phyloP scores from a whole-genome alignment of 2,113 vertebrate genomes.

The Trematocara marginatum region DNA sequence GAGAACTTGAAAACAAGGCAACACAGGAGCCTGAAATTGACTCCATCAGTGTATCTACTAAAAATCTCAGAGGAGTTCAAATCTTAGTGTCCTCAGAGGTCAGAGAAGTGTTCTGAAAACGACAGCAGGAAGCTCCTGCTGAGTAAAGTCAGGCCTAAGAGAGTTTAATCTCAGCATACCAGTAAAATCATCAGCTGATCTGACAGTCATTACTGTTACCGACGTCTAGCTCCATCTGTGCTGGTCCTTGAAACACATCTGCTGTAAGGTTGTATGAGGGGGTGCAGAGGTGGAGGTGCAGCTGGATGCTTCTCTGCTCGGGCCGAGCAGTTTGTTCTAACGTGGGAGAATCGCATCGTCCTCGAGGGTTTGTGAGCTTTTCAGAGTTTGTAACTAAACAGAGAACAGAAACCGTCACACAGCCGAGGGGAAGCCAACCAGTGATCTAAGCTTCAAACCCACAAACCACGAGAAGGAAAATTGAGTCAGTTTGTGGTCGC shows the following conservation, averaged over 20 bases:
- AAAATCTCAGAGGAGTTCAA: neutral
- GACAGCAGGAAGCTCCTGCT: neutral
- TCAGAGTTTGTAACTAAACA: neutral
- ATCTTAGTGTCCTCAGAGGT: neutral
- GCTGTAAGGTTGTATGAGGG: neutral
- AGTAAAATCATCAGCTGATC: neutral
- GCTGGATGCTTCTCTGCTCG: neutral
- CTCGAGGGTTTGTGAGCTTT: neutral
- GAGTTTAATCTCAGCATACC: neutral
- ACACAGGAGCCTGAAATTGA: neutral
- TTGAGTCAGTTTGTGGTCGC: neutral
- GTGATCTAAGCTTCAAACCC: neutral
- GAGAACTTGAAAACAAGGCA: neutral
- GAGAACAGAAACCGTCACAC: neutral
- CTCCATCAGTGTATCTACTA: neutral
- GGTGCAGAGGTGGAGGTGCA: neutral
- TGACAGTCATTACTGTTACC: neutral
- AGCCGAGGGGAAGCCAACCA: neutral
- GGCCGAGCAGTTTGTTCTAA: neutral
- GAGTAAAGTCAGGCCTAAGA: neutral
- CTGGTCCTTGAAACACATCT: neutral
- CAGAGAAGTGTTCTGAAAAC: neutral
- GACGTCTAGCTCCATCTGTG: neutral
- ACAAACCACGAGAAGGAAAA: neutral
- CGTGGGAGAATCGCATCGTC: neutral